Conservation (phyloP, 2,113 vertebrate species). For the Chaetura pelagica region DNA sequence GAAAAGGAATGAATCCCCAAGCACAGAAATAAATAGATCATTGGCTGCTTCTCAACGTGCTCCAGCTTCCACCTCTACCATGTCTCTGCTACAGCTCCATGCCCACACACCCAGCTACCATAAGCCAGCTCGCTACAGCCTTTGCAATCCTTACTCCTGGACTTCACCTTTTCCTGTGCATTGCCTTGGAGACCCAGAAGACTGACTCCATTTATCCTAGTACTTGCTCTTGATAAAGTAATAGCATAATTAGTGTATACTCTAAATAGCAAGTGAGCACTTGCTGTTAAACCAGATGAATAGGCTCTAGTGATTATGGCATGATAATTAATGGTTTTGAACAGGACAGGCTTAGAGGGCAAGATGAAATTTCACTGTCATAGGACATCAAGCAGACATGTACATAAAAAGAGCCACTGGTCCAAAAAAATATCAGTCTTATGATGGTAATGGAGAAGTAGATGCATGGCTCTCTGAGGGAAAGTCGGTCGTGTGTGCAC, state of each 20-base stretch:
- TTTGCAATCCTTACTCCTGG: not conserved
- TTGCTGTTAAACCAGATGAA: not conserved
- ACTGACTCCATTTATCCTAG: not conserved
- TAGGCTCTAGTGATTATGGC: not conserved
- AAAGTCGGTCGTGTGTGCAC: slow-evolving; percentile 31
- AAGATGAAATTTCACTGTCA: slow-evolving; percentile 62
- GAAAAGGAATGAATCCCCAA: not conserved
- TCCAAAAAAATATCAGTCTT: not conserved
- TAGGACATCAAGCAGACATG: slow-evolving; percentile 28
- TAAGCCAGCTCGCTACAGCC: not conserved
- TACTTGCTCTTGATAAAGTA: not conserved
- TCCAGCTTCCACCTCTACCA: not conserved
- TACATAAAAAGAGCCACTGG: slow-evolving; percentile 35
- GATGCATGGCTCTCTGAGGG: not conserved
- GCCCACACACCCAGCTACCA: not conserved
- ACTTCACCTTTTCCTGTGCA: not conserved
- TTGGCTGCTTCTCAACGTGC: not conserved
- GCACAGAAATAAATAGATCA: rapidly evolving
- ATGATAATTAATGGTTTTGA: slow-evolving; percentile 1
- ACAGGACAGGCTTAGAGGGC: not conserved
- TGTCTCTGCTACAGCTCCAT: not conserved
- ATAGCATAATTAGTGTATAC: not conserved
- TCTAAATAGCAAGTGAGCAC: slow-evolving; percentile 9
- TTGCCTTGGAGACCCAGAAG: not conserved
- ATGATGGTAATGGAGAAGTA: slow-evolving; percentile 6